Conservation (phyloP, 1,140 invertebrate genomes). For the Eumeta japonica region DNA sequence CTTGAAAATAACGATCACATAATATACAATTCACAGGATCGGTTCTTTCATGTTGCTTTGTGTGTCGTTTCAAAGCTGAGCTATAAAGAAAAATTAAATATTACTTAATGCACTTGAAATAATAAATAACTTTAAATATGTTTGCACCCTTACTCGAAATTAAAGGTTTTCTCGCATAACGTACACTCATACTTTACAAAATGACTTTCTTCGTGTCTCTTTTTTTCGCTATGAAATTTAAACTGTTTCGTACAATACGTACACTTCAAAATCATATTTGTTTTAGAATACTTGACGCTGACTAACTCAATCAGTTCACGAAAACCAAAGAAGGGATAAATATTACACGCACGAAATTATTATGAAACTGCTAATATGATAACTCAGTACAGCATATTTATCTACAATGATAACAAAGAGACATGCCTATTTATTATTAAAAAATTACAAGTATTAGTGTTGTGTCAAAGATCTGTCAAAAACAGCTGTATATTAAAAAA, state of each 20-base stretch:
- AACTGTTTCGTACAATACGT: conserved; percentile 33
- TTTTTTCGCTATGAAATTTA: conserved; percentile 44
- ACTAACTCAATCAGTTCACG: too few relatives aligned
- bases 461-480: too few relatives aligned
- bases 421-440: too few relatives aligned
- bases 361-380: too few relatives aligned
- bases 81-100: conserved; percentile 16
- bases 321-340: too few relatives aligned
- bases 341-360: too few relatives aligned
- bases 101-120: neutral
- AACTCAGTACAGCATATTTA: too few relatives aligned
- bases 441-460: too few relatives aligned
- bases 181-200: conserved; percentile 32
- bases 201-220: conserved; percentile 43
- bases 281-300: neutral
- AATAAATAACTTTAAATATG: neutral
- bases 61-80: conserved; percentile 38
- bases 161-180: conserved; percentile 41
- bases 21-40: conserved; percentile 28
- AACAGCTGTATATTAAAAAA: too few relatives aligned
- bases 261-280: conserved; percentile 22
- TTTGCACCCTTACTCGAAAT: conserved; percentile 38
- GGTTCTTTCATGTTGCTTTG: conserved; percentile 40
- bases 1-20: conserved; percentile 33
- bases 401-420: too few relatives aligned